Evolutionary conservation across 2,113 vertebrate genomes (phyloP).

Genomic region (Numida meleagris): DNA sequence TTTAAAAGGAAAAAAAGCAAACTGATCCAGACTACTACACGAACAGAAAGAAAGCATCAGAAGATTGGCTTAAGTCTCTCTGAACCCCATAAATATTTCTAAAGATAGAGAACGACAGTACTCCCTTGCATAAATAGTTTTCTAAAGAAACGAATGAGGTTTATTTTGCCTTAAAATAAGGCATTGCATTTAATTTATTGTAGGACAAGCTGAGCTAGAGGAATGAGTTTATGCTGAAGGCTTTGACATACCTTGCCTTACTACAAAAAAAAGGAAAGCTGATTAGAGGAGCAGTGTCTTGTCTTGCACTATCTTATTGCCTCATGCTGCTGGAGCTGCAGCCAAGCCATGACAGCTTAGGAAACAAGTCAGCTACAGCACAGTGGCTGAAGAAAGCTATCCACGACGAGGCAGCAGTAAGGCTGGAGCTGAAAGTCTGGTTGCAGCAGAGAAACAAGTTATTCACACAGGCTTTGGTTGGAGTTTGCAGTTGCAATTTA

Average conservation of each 20-base stretch:
- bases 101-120: neutral
- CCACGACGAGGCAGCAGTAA: neutral
- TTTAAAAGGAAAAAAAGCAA: neutral
- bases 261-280: neutral
- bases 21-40: neutral
- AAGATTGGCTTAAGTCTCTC: neutral
- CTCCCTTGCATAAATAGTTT: neutral
- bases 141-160: neutral
- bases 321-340: neutral
- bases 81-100: neutral
- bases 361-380: neutral
- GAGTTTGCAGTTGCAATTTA: slow-evolving; percentile 47
- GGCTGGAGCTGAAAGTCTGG: neutral
- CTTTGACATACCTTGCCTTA: neutral
- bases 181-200: neutral
- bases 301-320: accelerated
- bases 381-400: neutral
- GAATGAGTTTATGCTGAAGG: neutral
- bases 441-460: neutral
- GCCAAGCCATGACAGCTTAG: neutral
- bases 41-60: neutral
- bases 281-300: neutral
- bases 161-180: neutral
- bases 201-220: neutral
- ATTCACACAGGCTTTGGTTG: neutral